These are phyloP conservation scores for Amazona guildingii DNA, from an alignment of 2,113 vertebrate genomes.

Conservation along the genomic window DNA sequence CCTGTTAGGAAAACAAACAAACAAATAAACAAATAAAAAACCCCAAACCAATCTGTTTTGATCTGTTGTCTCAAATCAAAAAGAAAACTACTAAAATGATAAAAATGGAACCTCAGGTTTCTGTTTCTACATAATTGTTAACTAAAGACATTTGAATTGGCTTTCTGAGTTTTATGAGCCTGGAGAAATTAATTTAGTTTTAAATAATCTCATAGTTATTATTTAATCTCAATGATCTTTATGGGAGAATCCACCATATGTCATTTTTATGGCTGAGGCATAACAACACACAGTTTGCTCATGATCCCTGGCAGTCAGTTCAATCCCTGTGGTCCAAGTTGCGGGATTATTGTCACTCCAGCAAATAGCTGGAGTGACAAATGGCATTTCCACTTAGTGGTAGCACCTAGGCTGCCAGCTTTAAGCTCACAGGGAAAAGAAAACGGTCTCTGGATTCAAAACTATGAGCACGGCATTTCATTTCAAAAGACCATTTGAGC, in stretches of 20 bases:
- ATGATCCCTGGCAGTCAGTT: neutral
- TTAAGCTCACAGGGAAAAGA: neutral
- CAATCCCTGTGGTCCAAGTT: neutral
- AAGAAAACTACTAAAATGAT: neutral
- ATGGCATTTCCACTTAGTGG: neutral
- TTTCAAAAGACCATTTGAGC: neutral
- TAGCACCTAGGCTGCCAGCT: neutral
- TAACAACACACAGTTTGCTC: rapidly evolving
- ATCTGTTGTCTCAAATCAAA: neutral
- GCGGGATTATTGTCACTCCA: neutral
- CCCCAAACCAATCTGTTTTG: neutral
- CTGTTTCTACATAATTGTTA: neutral
- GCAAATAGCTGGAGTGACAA: neutral
- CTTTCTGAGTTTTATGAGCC: neutral
- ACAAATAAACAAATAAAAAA: neutral
- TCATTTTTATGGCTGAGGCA: neutral
- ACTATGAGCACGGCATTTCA: rapidly evolving
- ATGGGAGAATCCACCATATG: neutral
- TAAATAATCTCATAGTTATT: neutral
- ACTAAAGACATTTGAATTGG: neutral
- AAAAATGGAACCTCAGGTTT: neutral
- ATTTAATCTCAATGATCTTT: neutral
- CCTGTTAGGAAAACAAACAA: neutral
- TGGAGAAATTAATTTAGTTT: neutral
- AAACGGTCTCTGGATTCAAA: neutral